Evolutionary conservation across 2,113 vertebrate genomes (phyloP).

Genomic region (Neodontobutis hainanensis): DNA sequence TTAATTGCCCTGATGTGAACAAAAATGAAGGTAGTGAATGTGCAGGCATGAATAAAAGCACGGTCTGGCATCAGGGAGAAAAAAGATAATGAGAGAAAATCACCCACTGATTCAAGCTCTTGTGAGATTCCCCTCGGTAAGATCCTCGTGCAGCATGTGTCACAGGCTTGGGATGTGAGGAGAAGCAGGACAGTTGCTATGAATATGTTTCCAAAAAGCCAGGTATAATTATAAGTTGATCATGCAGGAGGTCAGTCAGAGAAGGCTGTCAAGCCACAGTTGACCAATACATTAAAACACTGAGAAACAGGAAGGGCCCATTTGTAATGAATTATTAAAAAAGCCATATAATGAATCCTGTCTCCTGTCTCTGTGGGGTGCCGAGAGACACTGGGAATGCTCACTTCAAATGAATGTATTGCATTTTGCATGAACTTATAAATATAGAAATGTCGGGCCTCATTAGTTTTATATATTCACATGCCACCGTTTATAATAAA

Average conservation of each 20-base stretch:
- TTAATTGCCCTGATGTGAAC: slow-evolving; percentile 61
- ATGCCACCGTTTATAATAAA: slow-evolving; percentile 35
- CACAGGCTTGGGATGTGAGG: slow-evolving; percentile 38
- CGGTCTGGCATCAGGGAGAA: slow-evolving; percentile 15
- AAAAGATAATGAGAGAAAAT: slow-evolving; percentile 62
- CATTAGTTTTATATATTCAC: slow-evolving; percentile 58
- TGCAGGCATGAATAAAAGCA: slow-evolving; percentile 29
- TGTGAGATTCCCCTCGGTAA: slow-evolving; percentile 53
- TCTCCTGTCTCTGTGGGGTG: slow-evolving; percentile 62
- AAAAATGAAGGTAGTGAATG: slow-evolving; percentile 30
- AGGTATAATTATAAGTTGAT: slow-evolving; percentile 47
- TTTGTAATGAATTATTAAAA: slow-evolving; percentile 75
- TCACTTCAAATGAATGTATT: slow-evolving; percentile 71
- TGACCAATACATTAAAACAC: slow-evolving; percentile 50
- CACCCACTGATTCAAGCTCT: slow-evolving; percentile 59
- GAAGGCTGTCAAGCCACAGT: slow-evolving; percentile 17
- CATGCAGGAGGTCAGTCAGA: slow-evolving; percentile 31
- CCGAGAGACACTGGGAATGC: slow-evolving; percentile 60
- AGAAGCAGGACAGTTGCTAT: slow-evolving; percentile 29
- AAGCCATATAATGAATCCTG: slow-evolving; percentile 73
- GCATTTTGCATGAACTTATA: slow-evolving; percentile 70
- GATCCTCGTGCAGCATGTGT: slow-evolving; percentile 38
- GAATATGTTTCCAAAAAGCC: slow-evolving; percentile 10
- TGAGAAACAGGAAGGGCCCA: slow-evolving; percentile 59
- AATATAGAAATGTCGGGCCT: slow-evolving; percentile 60